Base-by-base conservation (phyloP, 2,113 vertebrate genomes). In the Campylorhamphus procurvoides region DNA sequence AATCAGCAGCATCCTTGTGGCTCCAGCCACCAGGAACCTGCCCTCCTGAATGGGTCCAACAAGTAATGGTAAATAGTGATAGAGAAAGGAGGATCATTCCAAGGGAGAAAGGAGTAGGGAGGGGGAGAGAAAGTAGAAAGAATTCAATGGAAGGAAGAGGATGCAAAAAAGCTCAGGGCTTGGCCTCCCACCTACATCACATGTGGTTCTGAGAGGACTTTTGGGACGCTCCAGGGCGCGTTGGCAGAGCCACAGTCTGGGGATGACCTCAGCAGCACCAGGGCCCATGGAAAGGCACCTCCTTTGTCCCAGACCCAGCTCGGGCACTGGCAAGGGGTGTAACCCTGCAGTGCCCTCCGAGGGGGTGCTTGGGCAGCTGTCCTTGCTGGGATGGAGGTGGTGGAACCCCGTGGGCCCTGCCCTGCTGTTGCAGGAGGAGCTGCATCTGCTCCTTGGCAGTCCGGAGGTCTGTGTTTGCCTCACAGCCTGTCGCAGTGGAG, bases 161-260 rank as follows among this genome's bases (percentile, higher is more conserved):
- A n/a, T 16, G 16, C 10, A 35, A 40, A 55, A 83, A 73, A 53
- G 23, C 19, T 49, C 22, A 63, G n/a, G 53, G 3, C 27, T 85
- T 67, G 42, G 28, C 15, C 6, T 88, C 22, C 22, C 46, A 19
- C 14, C 35, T 75, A 1, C 14, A 7, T 76, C 13, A 2, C 13
- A 1, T 40, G 40, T 40, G 13, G 40, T 40, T 14, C 40, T 40
- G 40, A 40, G 40, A 40, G 40, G 40, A 40, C 40, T 40, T 40
- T 40, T 40, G 40, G 40, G 40, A 40, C 13, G 8, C 50, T 60
- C 53, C 7, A 10, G 12, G 22, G 58, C 15, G 14, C 0, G 0
- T 17, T 55, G 56, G 29, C 55, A 60, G 35, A 59, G 24, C 10
- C 33, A 23, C 2, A 1, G 42, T 17, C 37, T 79, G 60, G 18